Conservation (phyloP, 2,113 vertebrate genomes). For the Larimichthys crocea region DNA sequence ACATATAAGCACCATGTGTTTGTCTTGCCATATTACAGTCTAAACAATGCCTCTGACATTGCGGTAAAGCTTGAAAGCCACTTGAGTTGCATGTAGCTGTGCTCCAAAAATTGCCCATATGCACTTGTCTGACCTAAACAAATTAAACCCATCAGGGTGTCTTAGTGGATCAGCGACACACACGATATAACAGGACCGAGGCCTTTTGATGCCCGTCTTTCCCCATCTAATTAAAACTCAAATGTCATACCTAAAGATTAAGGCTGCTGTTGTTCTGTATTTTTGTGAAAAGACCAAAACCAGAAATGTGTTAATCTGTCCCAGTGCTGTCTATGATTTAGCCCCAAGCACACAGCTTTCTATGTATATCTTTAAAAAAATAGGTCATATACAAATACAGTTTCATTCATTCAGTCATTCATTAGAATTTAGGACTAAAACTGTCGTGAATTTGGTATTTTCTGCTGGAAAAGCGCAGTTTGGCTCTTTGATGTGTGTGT, state of each 20-base stretch:
- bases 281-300: not conserved
- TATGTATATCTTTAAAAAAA: not conserved
- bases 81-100: conserved; percentile 21
- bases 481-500: not conserved
- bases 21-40: conserved; percentile 57
- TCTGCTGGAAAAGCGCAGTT: not conserved
- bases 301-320: not conserved
- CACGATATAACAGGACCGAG: not conserved
- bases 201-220: conserved; percentile 25
- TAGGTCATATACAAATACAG: not conserved
- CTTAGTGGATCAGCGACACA: conserved; percentile 36
- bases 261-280: not conserved
- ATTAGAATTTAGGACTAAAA: not conserved
- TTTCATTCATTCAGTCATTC: too few species aligned
- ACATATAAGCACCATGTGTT: conserved; percentile 71
- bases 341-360: not conserved
- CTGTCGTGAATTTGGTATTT: not conserved
- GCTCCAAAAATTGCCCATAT: conserved; percentile 14
- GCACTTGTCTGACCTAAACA: conserved; percentile 51
- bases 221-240: conserved; percentile 15
- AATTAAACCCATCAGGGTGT: conserved; percentile 58
- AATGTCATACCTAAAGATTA: conserved; percentile 24
- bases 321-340: not conserved
- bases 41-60: conserved; percentile 61
- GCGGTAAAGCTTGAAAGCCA: conserved; percentile 45